Percentiles rank a stretch among this genome's conserved stretches.
phyloP scores from a whole-genome alignment of 2,113 vertebrate species.

The Gymnarchus niloticus region DNA sequence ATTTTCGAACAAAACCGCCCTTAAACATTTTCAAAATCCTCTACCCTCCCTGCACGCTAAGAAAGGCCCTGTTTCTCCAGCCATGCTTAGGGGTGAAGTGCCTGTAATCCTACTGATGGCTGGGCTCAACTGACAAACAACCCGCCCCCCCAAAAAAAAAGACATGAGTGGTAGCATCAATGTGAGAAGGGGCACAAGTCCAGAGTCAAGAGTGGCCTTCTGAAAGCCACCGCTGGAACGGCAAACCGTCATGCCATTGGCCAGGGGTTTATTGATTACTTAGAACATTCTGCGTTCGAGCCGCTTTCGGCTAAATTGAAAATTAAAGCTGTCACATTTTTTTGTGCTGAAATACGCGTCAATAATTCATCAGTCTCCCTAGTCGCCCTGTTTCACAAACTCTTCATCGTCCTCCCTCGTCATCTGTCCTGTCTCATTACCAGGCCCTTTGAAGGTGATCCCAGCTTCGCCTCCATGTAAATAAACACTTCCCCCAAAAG shows the following conservation, averaged over 20 bases:
- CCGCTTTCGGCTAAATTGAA: slow-evolving; percentile 53
- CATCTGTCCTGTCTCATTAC: slow-evolving; percentile 41
- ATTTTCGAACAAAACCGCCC: not conserved
- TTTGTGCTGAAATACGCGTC: slow-evolving; percentile 53
- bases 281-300: slow-evolving; percentile 42
- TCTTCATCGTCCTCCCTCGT: slow-evolving; percentile 14
- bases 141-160: no score
- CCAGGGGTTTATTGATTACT: slow-evolving; percentile 48
- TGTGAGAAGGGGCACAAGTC: not conserved
- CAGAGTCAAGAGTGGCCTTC: not conserved
- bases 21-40: not conserved
- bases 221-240: slow-evolving; percentile 4
- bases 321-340: slow-evolving; percentile 64
- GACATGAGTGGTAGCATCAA: not conserved
- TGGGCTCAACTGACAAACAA: not conserved
- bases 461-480: slow-evolving; percentile 41
- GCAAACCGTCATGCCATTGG: not conserved
- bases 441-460: slow-evolving; percentile 44
- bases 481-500: slow-evolving; percentile 39
- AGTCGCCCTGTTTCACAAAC: slow-evolving; percentile 37
- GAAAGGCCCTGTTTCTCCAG: not conserved
- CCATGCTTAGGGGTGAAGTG: not conserved
- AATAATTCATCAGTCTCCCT: slow-evolving; percentile 54
- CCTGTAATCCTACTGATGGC: not conserved
- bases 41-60: not conserved